Evolutionary conservation across 2,888 invertebrate species (phyloP).

Genomic region (Oxycera nigricornis): DNA sequence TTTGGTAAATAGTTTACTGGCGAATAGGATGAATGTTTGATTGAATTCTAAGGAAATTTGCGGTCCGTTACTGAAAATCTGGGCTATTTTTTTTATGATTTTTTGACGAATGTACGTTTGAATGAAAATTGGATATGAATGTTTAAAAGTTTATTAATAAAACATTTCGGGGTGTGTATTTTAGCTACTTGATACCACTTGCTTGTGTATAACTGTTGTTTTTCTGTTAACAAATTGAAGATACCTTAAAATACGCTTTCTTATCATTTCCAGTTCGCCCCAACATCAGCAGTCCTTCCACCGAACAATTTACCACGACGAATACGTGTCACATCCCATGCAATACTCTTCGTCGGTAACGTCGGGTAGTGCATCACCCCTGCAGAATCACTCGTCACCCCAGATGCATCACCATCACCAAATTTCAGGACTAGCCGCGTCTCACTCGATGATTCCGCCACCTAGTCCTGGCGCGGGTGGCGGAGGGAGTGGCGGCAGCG

Average conservation of each 20-base stretch:
- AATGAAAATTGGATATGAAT: background rate
- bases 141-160: background rate
- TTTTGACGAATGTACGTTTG: background rate
- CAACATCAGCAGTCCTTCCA: conserved; percentile 46
- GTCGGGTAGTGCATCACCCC: conserved; percentile 41
- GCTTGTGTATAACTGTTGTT: background rate
- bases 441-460: conserved; percentile 46
- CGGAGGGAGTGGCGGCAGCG: conserved; percentile 44
- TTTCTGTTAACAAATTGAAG: background rate
- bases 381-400: conserved; percentile 45
- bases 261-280: conserved; percentile 42
- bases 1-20: background rate
- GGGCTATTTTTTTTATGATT: background rate
- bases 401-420: conserved; percentile 45
- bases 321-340: conserved; percentile 44
- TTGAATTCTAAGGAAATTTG: too few species aligned
- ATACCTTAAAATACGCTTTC: background rate
- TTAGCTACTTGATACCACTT: background rate
- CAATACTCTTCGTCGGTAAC: conserved; percentile 43
- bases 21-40: background rate
- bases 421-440: conserved; percentile 37
- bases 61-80: too few species aligned
- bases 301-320: conserved; percentile 47
- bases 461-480: conserved; percentile 43
- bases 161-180: background rate